A percentile compares a stretch with the other conserved stretches of the same genome.
Conservation (phyloP, 2,888 invertebrate genomes). For the Sphecodes monilicornis region DNA sequence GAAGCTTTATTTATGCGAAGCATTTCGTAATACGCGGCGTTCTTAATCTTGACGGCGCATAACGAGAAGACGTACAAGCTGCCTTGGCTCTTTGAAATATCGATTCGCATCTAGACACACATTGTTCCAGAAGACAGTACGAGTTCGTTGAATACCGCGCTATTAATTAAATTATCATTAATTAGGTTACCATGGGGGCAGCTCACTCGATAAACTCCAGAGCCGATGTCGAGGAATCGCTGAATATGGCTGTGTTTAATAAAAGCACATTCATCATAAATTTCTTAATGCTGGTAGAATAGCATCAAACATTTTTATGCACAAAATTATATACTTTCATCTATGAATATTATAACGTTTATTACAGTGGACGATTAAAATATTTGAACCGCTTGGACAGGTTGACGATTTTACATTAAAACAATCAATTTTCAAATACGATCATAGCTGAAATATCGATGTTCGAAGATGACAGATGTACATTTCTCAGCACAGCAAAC, state of each 20-base stretch:
- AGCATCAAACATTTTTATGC: not conserved
- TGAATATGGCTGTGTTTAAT: not conserved
- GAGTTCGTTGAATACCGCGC: conserved; percentile 22
- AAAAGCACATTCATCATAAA: not conserved
- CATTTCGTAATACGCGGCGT: conserved; percentile 61
- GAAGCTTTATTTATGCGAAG: conserved; percentile 28
- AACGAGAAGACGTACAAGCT: conserved; percentile 73
- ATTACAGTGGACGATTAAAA: no score
- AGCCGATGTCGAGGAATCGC: not conserved
- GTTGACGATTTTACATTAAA: no score
- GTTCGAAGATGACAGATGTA: no score
- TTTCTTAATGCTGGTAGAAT: not conserved
- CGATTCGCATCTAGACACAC: conserved; percentile 56
- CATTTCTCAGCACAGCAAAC: no score
- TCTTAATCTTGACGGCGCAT: conserved; percentile 70
- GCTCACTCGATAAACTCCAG: not conserved
- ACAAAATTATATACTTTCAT: no score
- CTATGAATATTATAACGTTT: no score
- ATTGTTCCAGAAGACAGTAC: conserved; percentile 38
- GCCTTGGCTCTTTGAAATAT: conserved; percentile 64
- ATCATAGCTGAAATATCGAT: no score
- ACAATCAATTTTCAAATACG: no score
- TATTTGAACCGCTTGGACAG: no score
- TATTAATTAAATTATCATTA: conserved; percentile 54
- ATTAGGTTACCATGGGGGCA: conserved; percentile 18